Evolutionary conservation across 2,113 vertebrate genomes (phyloP).

Genomic region (Saccopteryx bilineata): DNA sequence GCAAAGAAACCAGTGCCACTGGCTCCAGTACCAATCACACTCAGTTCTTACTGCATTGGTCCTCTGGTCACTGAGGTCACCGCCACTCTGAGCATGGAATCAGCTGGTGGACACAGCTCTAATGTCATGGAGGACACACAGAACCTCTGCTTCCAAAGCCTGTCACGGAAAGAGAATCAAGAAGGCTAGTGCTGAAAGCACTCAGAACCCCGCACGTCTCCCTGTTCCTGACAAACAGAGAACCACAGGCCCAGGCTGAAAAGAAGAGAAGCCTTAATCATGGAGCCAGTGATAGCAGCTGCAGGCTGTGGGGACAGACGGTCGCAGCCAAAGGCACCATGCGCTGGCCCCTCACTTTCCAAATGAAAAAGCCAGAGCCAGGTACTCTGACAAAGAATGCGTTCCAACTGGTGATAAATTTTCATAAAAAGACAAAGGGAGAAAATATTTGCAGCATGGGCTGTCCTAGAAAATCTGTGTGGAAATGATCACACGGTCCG

Average conservation of each 20-base stretch:
- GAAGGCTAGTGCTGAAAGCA: neutral
- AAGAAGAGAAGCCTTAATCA: neutral
- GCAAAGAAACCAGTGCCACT: neutral
- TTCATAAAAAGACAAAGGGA: slow-evolving; percentile 10
- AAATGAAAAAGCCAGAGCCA: neutral
- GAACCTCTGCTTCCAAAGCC: neutral
- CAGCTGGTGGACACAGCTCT: neutral
- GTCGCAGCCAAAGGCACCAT: neutral
- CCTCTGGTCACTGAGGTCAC: fast-evolving
- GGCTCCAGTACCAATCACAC: neutral
- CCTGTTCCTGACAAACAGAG: neutral
- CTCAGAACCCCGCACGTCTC: neutral
- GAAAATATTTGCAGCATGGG: neutral
- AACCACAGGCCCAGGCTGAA: neutral
- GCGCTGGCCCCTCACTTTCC: neutral
- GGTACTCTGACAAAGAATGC: neutral
- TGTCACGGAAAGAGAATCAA: neutral
- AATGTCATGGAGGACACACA: neutral
- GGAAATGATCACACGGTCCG: neutral
- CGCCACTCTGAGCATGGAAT: too few species aligned
- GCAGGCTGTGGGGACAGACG: neutral
- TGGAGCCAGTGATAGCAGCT: neutral
- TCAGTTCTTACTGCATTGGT: neutral
- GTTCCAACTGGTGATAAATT: slow-evolving; percentile 38
- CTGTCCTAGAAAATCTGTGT: neutral